phyloP scores from a whole-genome alignment of 2,113 vertebrate species.

The Ciconia stormi region DNA sequence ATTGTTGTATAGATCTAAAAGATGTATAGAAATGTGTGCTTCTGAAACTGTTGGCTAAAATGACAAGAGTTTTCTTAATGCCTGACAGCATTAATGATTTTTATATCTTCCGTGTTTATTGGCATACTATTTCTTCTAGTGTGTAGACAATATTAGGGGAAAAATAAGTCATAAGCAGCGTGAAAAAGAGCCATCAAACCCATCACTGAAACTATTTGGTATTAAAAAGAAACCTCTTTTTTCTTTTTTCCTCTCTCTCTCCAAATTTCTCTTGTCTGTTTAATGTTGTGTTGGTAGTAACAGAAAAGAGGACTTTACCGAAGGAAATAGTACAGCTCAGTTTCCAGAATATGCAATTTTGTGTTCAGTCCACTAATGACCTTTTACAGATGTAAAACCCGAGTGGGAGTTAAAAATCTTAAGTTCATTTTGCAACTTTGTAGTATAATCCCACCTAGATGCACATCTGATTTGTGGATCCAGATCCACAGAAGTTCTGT shows the following conservation, averaged over 20 bases:
- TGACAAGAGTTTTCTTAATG: not conserved
- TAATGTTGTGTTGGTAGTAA: not conserved
- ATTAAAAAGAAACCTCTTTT: not conserved
- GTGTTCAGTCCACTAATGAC: not conserved
- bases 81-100: not conserved
- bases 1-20: not conserved
- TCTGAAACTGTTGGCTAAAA: slow-evolving; percentile 12
- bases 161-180: not conserved
- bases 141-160: not conserved
- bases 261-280: not conserved
- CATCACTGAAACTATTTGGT: not conserved
- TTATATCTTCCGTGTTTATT: not conserved
- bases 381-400: not conserved
- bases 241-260: not conserved
- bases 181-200: not conserved
- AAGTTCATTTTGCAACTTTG: not conserved
- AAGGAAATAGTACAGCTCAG: not conserved
- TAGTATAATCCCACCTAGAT: not conserved
- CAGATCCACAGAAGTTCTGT: not conserved
- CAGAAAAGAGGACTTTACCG: not conserved
- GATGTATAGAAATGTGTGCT: not conserved
- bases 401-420: not conserved
- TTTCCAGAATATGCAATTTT: not conserved
- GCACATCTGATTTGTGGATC: not conserved
- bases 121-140: not conserved